These are phyloP conservation scores for Batillaria attramentaria DNA, from an alignment of 1,140 invertebrate species.

Conservation along the genomic window DNA sequence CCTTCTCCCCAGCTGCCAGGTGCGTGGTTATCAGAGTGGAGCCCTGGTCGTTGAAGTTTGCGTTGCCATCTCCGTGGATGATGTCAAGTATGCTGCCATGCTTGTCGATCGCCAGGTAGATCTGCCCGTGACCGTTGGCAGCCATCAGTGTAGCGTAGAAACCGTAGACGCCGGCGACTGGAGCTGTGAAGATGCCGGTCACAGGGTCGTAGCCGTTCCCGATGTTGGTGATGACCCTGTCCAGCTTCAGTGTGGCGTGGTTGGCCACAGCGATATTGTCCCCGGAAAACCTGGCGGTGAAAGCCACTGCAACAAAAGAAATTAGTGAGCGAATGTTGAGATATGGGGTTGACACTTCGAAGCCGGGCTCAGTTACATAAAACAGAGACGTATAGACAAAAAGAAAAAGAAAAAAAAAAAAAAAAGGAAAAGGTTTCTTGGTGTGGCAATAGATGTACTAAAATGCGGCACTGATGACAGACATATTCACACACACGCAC, in stretches of 20 bases:
- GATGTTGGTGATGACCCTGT: constrained; percentile 40
- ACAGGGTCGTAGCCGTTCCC: constrained; percentile 35
- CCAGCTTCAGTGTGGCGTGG: constrained; percentile 27
- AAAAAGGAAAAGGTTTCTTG: no score
- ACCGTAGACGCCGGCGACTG: constrained; percentile 32
- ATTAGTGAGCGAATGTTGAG: no score
- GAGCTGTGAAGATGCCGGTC: constrained; percentile 40
- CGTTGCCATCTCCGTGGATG: not conserved
- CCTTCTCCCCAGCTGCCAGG: not conserved
- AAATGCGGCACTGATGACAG: no score
- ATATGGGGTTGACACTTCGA: no score
- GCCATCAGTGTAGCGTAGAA: constrained; percentile 25
- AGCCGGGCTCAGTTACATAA: no score
- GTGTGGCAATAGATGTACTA: no score
- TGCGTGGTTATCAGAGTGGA: not conserved
- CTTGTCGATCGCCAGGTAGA: not conserved
- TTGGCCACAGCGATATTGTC: not conserved
- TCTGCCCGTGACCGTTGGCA: not conserved
- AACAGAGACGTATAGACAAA: no score
- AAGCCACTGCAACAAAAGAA: constrained; percentile 4
- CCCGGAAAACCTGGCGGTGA: not conserved
- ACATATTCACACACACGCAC: no score
- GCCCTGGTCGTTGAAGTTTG: no score
- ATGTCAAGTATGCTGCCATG: not conserved
- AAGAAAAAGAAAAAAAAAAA: no score